These are phyloP conservation scores for Eurois occulta DNA, from an alignment of 2,888 invertebrate species.

Conservation along the genomic window DNA sequence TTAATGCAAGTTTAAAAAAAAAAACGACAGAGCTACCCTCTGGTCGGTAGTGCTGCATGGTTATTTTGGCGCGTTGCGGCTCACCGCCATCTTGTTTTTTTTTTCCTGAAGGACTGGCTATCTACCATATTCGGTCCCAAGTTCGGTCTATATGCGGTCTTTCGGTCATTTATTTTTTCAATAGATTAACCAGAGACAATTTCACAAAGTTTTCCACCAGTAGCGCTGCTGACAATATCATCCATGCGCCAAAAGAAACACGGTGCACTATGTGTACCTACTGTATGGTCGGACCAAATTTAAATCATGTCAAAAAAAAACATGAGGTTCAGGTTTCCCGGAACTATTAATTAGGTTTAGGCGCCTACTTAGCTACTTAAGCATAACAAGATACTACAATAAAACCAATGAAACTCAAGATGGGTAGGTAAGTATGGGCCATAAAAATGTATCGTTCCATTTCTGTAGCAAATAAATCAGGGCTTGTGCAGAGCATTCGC, in stretches of 20 bases:
- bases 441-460: constrained; percentile 72
- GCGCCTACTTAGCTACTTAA: neutral
- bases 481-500: constrained; percentile 71
- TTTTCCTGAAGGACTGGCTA: too few species aligned
- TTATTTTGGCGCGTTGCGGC: neutral
- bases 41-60: neutral
- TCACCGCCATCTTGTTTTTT: neutral
- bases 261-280: neutral
- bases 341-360: neutral
- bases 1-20: neutral
- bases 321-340: too few species aligned
- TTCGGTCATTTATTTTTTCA: too few species aligned
- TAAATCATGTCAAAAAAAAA: neutral
- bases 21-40: neutral
- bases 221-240: neutral
- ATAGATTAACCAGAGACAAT: neutral
- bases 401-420: constrained; percentile 54
- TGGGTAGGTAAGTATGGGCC: constrained; percentile 67
- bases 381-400: constrained; percentile 9
- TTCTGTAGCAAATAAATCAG: constrained; percentile 77
- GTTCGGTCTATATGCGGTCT: too few species aligned
- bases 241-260: neutral
- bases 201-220: neutral
- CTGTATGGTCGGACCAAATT: neutral
- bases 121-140: too few species aligned